These are phyloP conservation scores for Vollenhovia emeryi DNA, from an alignment of 1,140 invertebrate species.

Conservation along the genomic window DNA sequence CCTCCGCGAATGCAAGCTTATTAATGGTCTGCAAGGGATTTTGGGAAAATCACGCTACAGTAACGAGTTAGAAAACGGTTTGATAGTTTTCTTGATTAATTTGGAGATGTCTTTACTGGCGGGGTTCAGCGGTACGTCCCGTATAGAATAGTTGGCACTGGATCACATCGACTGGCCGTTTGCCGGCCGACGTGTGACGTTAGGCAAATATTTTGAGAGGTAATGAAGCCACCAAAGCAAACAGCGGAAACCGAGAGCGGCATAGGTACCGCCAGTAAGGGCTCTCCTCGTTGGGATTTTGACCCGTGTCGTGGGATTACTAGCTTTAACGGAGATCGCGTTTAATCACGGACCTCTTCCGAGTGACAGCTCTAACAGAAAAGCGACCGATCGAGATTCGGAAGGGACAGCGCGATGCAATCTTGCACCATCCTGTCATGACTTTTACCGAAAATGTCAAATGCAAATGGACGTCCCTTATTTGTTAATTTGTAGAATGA, in stretches of 20 bases:
- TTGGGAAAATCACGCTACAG: not conserved
- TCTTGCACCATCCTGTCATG: not conserved
- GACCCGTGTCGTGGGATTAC: constrained; percentile 79
- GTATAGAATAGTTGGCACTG: constrained; percentile 62
- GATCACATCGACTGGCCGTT: constrained; percentile 75
- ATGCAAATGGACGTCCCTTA: not conserved
- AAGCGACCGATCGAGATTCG: constrained; percentile 17
- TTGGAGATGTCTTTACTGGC: constrained; percentile 29
- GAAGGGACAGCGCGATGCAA: constrained; percentile 29
- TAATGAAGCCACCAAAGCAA: constrained; percentile 84
- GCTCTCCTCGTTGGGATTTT: constrained; percentile 69
- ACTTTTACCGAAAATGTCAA: not conserved
- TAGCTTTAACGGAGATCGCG: constrained; percentile 69
- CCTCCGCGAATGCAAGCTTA: not conserved
- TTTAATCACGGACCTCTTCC: constrained; percentile 71
- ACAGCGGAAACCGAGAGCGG: constrained; percentile 69
- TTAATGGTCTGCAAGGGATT: not conserved
- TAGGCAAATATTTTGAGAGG: constrained; percentile 84
- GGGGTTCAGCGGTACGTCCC: not conserved
- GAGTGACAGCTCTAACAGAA: constrained; percentile 51
- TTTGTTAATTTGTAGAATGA: not conserved
- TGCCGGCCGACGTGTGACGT: constrained; percentile 75
- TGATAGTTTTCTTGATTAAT: constrained; percentile 48
- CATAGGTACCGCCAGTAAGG: constrained; percentile 66
- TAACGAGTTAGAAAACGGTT: not conserved